Percentiles rank a stretch among this genome's conserved stretches.
These are phyloP conservation scores for Tetramorium parvispinum DNA, from an alignment of 1,140 invertebrate genomes.

Conservation along the genomic window DNA sequence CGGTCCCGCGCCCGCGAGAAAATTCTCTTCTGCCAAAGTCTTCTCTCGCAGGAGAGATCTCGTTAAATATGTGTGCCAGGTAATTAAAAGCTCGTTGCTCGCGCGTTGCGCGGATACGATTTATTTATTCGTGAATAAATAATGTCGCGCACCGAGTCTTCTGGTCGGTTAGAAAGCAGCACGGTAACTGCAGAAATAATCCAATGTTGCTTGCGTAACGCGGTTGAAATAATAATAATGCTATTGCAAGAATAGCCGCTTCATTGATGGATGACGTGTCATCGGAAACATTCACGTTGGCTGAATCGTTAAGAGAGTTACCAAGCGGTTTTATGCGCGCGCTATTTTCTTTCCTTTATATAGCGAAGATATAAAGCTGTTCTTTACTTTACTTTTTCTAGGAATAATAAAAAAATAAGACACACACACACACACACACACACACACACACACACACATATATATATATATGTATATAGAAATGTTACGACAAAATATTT, in stretches of 20 bases:
- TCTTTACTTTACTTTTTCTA: not conserved
- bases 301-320: conserved; percentile 17
- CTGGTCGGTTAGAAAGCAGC: conserved; percentile 59
- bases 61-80: not conserved
- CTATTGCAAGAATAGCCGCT: not conserved
- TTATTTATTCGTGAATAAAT: conserved; percentile 18
- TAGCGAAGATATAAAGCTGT: too few species aligned
- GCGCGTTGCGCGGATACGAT: not conserved
- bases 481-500: too few species aligned
- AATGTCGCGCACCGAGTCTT: not conserved
- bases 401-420: not conserved
- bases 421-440: too few species aligned
- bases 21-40: conserved; percentile 1
- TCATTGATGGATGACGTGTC: conserved; percentile 39
- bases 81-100: not conserved
- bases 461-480: too few species aligned
- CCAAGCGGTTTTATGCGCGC: not conserved
- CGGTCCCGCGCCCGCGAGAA: conserved; percentile 1
- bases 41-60: not conserved
- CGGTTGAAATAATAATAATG: conserved; percentile 40
- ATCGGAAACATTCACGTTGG: not conserved
- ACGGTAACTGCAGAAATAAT: conserved; percentile 17
- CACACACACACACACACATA: too few species aligned
- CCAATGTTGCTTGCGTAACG: conserved; percentile 47
- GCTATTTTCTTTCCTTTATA: not conserved